Base-by-base conservation (phyloP, 2,797 vertebrate species). In the Sebastes matsubarae region DNA sequence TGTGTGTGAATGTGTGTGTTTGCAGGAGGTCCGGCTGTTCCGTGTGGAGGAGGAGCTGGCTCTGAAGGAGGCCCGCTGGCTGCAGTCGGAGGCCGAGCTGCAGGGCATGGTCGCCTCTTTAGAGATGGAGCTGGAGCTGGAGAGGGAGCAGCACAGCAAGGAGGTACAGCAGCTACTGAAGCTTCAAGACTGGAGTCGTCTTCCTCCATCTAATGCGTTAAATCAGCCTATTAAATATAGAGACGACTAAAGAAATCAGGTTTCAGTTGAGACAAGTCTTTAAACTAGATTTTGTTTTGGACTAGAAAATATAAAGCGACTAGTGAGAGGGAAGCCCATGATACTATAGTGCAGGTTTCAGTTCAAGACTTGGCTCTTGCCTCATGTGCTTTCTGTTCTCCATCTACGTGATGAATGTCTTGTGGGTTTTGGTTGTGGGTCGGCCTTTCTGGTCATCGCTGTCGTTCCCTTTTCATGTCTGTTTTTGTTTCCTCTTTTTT, bases 21-120 rank as follows among this genome's bases (percentile, higher is more conserved):
- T 93, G 65, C 83, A 97, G 97, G 95, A 96, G 82, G 87, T 75
- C 30, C 92, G 29, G 87, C 86, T 95, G 89, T 88, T 87, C 60
- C 76, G 60, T 54, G 74, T 95, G 84, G 94, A 95, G 90, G 95
- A 96, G 93, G 94, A 96, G 90, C 65, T 96, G 67, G 91, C 91
- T 6, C 88, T 91, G 80, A 95, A 95, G 90, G 95, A 96, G 89
- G 92, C 91, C 1, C 88, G 61, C 78, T 95, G 96, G 95, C 88
- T 90, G 77, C 94, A 96, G 79, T 70, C 91, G 9, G 91, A 96
- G 92, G 88, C 90, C 79, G 88, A 77, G 83, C 92, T 95, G 89
- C 87, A 95, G 85, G 83, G 74, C 61, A 91, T 85, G n/a, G 81
- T 96, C 72, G 75, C 92, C 38, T 92, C 92, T 69, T 82, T 97